Evolutionary conservation across 2,888 invertebrate species (phyloP).

Genomic region (Vannuccia rotundouncinata): DNA sequence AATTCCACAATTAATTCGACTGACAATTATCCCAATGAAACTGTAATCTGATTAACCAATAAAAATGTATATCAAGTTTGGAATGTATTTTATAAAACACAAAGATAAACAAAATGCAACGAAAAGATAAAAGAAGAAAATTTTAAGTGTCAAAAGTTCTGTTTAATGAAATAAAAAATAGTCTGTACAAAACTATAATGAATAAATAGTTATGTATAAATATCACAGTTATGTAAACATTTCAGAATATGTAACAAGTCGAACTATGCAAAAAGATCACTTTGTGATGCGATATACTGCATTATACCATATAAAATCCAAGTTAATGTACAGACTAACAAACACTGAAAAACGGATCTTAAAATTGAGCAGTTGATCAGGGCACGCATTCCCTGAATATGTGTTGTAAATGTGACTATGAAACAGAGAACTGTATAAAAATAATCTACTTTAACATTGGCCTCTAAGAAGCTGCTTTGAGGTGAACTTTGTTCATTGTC

Average conservation of each 20-base stretch:
- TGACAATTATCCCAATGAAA: too few relatives aligned
- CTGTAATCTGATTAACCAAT: too few relatives aligned
- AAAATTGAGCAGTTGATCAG: background rate
- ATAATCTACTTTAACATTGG: background rate
- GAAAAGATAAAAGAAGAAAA: too few relatives aligned
- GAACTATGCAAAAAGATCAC: background rate
- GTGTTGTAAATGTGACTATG: constrained; percentile 14
- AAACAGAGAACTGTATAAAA: background rate
- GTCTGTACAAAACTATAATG: too few relatives aligned
- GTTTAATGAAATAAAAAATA: too few relatives aligned
- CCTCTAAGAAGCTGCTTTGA: background rate
- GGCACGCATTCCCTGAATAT: constrained; percentile 32
- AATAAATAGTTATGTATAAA: too few relatives aligned
- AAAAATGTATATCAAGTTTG: too few relatives aligned
- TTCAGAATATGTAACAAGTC: background rate
- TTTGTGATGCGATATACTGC: background rate
- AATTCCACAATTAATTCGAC: too few relatives aligned
- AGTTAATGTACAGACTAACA: background rate
- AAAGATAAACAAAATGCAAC: too few relatives aligned
- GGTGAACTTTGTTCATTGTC: background rate
- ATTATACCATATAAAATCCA: background rate
- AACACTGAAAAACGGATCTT: background rate
- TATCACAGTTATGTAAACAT: background rate
- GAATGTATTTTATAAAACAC: too few relatives aligned
- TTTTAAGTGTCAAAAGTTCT: too few relatives aligned